Base-by-base conservation (phyloP, 2,888 invertebrate species). In the Drosophila basisetae region DNA sequence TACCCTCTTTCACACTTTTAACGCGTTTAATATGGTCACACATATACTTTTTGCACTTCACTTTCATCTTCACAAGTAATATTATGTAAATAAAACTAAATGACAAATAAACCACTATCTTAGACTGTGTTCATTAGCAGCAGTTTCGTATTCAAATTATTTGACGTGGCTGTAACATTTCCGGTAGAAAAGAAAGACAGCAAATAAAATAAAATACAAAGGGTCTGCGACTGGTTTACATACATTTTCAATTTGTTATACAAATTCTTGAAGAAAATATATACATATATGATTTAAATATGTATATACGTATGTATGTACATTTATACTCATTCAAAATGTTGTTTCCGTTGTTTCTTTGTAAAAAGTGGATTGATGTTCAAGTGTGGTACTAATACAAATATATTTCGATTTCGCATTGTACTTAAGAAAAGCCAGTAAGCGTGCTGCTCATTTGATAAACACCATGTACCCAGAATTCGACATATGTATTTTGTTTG, bases 361-460 rank as follows among this genome's bases (percentile, higher is more conserved):
- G 7, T 18, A 39, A 56, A 55, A 16, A 9, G 30, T 30, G 30
- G 56, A 56, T 56, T 39, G 56, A 39, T 39, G n/a, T 37, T 56
- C n/a, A 56, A 56, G 56, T 56, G 56, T 56, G 41, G 56, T n/a
- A 39, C 39, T 30, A 30, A 39, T 39, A 9, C 9, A 28, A 39
- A 39, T 56, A 56, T 37, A 56, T 56, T 56, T 39, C 13, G 13
- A 28, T 56, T 53, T 55, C 28, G 37, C 18, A 55, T 55, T 28
- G 28, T 37, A 28, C 11, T 55, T n/a, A 39, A 16, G n/a, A 56
- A 39, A n/a, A 30, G 16, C 28, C 37, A 39, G 39, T 30, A 50
- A 18, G 28, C 18, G 7, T 37, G 55, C 18, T 37, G 37, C 18
- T 6, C 55, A 25, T 28, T 5, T 28, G 2, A 2, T 6, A 18